These are phyloP conservation scores for Drosophila borealis DNA, from an alignment of 2,888 invertebrate species.

Conservation along the genomic window DNA sequence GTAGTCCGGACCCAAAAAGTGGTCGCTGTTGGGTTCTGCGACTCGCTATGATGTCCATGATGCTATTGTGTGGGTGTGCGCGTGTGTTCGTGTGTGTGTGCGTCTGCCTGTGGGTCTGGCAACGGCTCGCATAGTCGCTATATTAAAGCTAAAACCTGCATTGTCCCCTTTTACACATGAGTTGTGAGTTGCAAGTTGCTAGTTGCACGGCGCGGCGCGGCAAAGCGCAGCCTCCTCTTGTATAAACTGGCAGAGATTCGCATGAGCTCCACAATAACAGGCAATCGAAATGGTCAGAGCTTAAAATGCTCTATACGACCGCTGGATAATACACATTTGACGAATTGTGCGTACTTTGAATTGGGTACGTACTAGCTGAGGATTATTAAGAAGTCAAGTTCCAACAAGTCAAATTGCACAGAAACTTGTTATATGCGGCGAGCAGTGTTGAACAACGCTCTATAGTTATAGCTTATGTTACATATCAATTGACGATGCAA, in stretches of 20 bases:
- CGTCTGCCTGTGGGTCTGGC: slow-evolving; percentile 12
- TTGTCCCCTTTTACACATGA: slow-evolving; percentile 74
- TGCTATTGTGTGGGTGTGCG: slow-evolving; percentile 26
- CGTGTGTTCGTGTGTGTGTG: not conserved
- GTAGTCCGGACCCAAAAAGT: slow-evolving; percentile 56
- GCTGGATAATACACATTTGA: slow-evolving; percentile 2
- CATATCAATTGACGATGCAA: too few species aligned
- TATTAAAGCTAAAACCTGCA: slow-evolving; percentile 78
- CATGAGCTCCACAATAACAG: slow-evolving; percentile 51
- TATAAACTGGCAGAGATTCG: slow-evolving; percentile 58
- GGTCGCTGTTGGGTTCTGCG: slow-evolving; percentile 42
- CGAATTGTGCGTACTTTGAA: not conserved
- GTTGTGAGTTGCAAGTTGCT: slow-evolving; percentile 46
- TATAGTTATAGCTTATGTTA: too few species aligned
- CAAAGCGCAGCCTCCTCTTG: slow-evolving; percentile 42
- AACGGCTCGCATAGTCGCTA: slow-evolving; percentile 64
- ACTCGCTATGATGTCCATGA: slow-evolving; percentile 32
- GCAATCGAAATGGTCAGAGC: slow-evolving; percentile 57
- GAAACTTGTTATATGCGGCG: too few species aligned
- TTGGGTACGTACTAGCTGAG: too few species aligned
- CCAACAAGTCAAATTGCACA: too few species aligned
- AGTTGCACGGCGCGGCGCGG: slow-evolving; percentile 19
- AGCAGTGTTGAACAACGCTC: too few species aligned
- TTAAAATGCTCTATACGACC: slow-evolving; percentile 33
- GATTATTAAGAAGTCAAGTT: too few species aligned